A percentile compares a stretch with the other conserved stretches of the same genome.
These are phyloP conservation scores for Chelon auratus DNA, from an alignment of 2,797 vertebrate genomes.

Conservation along the genomic window DNA sequence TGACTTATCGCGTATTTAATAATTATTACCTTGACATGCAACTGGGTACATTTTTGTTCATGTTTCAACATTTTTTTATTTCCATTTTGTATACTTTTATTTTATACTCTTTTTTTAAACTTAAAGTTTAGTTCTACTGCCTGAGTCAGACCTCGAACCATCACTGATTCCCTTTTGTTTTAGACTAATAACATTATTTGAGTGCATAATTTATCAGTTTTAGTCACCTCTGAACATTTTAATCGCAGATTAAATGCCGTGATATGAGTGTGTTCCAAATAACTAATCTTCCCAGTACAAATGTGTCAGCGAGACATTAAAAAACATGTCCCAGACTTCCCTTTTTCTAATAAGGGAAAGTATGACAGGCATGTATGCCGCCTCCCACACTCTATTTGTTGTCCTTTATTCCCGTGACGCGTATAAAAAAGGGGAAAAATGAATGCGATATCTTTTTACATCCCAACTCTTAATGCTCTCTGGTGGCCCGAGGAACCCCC, in stretches of 20 bases:
- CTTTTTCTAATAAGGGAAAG: constrained; percentile 74
- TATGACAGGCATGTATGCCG: constrained; percentile 79
- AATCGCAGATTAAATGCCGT: constrained; percentile 6
- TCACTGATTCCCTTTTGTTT: too few species aligned
- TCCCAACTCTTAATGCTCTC: constrained; percentile 84
- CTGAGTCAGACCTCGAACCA: too few species aligned
- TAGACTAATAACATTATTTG: too few species aligned
- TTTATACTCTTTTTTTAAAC: too few species aligned
- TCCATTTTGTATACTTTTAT: too few species aligned
- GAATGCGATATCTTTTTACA: constrained; percentile 86
- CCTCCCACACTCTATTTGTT: constrained; percentile 87
- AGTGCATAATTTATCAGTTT: too few species aligned
- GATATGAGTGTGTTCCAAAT: constrained; percentile 21
- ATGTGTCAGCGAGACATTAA: constrained; percentile 68
- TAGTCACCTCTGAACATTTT: not conserved
- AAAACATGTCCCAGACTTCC: constrained; percentile 67
- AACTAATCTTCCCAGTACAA: constrained; percentile 44
- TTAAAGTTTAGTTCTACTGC: too few species aligned
- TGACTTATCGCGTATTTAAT: too few species aligned
- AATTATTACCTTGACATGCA: too few species aligned
- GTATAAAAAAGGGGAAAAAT: constrained; percentile 79
- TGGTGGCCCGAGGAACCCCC: constrained; percentile 77
- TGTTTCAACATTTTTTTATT: too few species aligned
- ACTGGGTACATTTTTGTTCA: too few species aligned
- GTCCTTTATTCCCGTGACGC: constrained; percentile 84